Evolutionary conservation across 2,888 invertebrate species (phyloP), one percentile per base, ranked within the genome.

Genomic region (Agrochola macilenta): DNA sequence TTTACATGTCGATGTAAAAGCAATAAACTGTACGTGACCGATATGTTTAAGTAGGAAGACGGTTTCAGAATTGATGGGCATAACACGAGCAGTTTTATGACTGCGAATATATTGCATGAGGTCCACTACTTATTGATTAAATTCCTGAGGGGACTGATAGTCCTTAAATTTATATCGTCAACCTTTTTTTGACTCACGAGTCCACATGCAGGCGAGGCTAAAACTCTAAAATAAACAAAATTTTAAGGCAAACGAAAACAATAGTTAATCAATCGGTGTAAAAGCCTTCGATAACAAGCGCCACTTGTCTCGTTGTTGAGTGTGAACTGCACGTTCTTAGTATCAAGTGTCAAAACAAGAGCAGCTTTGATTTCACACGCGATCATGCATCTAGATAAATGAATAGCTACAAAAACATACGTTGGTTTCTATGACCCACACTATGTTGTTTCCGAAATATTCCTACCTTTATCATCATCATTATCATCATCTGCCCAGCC

Each of bases 1-100:
- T 84, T 82, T 79, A 70, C 65, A n/a, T 81, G 71, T 74, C 69
- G 52, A 78, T 78, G 81, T 80, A 77, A 80, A n/a, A 78, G 75
- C 73, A 84, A 83, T 87, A 81, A 78, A 79, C 54, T 76, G 60
- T 82, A 87, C 87, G 87, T 88, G 88, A 82, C 70, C 30, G n/a
- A 72, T 73, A 71, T 84, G 54, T 78, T 35, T 72, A 81, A 88
- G 57, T 72, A 39, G 23, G 66, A 74, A 39, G 35, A 78, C 57
- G 66, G 43, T 75, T 68, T 58, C 5, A 49, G 63, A 73, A 80
- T 84, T 72, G 58, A 79, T 76, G 77, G 65, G 30, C 43, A 63
- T 74, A 63, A 58, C 60, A 73, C 43, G 39, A 73, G 26, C 17
- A 12, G 54, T 73, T 86, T 77, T 78, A 78, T 73, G 61, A 30